phyloP scores from a whole-genome alignment of 2,113 vertebrate genomes.

The Neomonachus schauinslandi region DNA sequence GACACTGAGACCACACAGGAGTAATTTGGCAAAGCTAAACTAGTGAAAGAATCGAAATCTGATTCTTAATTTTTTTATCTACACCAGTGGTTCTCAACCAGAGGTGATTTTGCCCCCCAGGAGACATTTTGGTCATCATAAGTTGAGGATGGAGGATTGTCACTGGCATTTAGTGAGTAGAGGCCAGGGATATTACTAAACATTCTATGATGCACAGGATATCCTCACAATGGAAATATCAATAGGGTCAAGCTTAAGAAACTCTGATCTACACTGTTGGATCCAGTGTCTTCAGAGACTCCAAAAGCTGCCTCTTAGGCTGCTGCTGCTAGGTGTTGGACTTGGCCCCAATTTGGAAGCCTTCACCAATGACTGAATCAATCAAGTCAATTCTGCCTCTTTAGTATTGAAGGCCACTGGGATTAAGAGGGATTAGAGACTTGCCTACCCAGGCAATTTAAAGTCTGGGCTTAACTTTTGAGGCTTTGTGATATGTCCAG shows the following conservation, averaged over 20 bases:
- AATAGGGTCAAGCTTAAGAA: not conserved
- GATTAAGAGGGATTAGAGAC: not conserved
- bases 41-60: not conserved
- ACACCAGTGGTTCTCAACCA: not conserved
- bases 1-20: not conserved
- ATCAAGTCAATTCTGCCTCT: not conserved
- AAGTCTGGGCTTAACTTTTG: not conserved
- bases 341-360: not conserved
- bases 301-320: not conserved
- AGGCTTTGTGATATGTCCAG: not conserved
- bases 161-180: not conserved
- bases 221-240: not conserved
- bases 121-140: not conserved
- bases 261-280: not conserved
- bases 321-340: not conserved
- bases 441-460: not conserved
- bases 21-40: not conserved
- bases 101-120: not conserved
- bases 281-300: not conserved
- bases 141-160: not conserved
- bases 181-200: not conserved
- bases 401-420: not conserved
- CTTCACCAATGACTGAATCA: not conserved
- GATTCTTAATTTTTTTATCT: constrained; percentile 6
- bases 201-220: not conserved